Evolutionary conservation across 2,797 vertebrate genomes (phyloP).

Genomic region (Scleropages formosus): DNA sequence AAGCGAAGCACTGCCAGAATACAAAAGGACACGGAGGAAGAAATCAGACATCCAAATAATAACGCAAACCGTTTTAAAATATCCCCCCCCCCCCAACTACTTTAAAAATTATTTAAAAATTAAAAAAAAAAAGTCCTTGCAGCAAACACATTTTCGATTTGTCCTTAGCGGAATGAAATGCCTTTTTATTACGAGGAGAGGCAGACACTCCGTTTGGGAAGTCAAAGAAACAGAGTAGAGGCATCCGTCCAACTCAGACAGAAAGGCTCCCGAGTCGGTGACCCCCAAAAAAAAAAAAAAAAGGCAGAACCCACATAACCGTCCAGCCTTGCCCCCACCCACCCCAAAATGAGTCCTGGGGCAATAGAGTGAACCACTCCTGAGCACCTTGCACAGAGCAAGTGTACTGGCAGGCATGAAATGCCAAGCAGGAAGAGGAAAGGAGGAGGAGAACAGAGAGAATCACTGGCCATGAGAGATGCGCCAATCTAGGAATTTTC

Average conservation of each 20-base stretch:
- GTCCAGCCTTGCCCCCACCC: neutral
- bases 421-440: conserved; percentile 11
- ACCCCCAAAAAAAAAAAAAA: neutral
- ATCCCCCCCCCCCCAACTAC: neutral
- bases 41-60: conserved; percentile 5
- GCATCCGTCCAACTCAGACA: too few species aligned
- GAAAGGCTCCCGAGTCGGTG: neutral
- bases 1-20: conserved; percentile 22
- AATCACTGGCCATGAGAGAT: neutral
- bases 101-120: conserved; percentile 20
- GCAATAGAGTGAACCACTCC: neutral
- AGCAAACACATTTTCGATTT: too few species aligned
- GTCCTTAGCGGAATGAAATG: conserved; percentile 26
- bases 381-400: neutral
- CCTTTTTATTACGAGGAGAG: neutral
- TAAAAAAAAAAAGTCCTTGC: conserved; percentile 17
- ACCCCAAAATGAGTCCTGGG: neutral
- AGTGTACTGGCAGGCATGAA: too few species aligned
- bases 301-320: conserved; percentile 16
- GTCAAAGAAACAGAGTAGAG: too few species aligned
- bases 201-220: neutral
- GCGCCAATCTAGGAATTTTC: neutral
- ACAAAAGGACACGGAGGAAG: conserved; percentile 5
- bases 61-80: conserved; percentile 11
- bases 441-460: conserved; percentile 4